Evolutionary conservation across 2,797 vertebrate genomes (phyloP).

Genomic region (Sciurus carolinensis): DNA sequence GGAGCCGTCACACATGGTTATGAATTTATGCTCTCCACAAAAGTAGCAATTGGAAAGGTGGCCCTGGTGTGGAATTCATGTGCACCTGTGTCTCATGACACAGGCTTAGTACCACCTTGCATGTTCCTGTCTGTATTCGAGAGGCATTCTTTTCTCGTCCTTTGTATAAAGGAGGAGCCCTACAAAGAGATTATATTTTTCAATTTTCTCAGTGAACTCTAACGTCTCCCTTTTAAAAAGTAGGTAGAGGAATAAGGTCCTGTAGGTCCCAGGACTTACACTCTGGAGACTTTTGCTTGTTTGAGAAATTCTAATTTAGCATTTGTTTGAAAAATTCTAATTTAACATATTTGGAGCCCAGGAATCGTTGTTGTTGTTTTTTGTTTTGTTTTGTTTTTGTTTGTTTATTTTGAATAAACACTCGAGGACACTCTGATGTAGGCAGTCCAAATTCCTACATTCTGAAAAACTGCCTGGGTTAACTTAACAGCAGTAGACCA

Average conservation of each 20-base stretch:
- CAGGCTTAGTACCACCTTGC: background rate
- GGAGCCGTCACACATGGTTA: background rate
- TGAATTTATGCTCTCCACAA: background rate
- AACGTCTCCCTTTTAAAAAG: background rate
- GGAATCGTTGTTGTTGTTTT: background rate
- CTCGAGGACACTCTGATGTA: background rate
- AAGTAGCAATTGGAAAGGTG: background rate
- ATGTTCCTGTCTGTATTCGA: background rate
- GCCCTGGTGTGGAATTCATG: background rate
- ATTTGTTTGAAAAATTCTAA: background rate
- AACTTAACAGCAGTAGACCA: background rate
- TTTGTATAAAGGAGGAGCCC: background rate
- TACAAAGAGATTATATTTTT: background rate
- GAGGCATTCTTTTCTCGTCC: background rate
- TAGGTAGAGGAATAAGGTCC: background rate
- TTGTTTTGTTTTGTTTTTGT: background rate
- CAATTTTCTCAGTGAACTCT: background rate
- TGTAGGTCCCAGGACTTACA: background rate
- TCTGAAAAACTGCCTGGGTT: background rate
- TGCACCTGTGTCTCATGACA: background rate
- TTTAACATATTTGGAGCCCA: background rate
- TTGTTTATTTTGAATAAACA: background rate
- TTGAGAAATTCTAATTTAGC: background rate
- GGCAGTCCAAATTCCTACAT: background rate
- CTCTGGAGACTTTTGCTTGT: background rate